Percentiles rank a stretch among this genome's conserved stretches.
Conservation (phyloP, 2,888 invertebrate genomes). For the Phengaris arion region DNA sequence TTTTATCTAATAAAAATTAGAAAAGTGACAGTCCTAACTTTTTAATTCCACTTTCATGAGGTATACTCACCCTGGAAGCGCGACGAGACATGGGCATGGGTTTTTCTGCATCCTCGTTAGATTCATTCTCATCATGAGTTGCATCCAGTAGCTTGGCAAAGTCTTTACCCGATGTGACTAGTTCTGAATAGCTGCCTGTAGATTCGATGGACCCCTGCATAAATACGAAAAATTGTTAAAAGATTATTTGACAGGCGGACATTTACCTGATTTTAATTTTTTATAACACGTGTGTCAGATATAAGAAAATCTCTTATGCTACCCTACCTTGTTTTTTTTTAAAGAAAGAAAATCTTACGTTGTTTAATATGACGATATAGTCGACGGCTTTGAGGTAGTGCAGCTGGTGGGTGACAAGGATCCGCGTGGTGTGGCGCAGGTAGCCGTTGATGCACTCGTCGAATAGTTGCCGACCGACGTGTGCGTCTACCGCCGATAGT, state of each 20-base stretch:
- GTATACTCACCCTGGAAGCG: constrained; percentile 62
- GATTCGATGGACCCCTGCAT: constrained; percentile 77
- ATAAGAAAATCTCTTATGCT: not conserved
- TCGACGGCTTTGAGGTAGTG: constrained; percentile 80
- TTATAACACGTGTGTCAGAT: no score
- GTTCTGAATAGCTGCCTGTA: constrained; percentile 80
- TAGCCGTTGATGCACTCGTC: constrained; percentile 85
- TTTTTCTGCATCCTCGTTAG: constrained; percentile 57
- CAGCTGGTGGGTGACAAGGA: constrained; percentile 93
- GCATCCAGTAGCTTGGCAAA: constrained; percentile 79
- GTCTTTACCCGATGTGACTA: constrained; percentile 78
- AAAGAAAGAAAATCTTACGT: constrained; percentile 47
- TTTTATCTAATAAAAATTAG: no score
- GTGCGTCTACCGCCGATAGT: constrained; percentile 88
- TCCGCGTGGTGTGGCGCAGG: constrained; percentile 84
- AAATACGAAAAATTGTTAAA: not conserved
- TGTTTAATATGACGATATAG: constrained; percentile 80
- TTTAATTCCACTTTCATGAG: no score
- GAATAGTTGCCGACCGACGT: constrained; percentile 88
- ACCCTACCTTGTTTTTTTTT: no score
- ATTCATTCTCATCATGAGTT: constrained; percentile 67
- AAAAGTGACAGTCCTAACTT: no score
- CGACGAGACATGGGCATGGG: constrained; percentile 60
- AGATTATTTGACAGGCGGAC: no score
- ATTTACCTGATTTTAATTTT: no score